phyloP scores from a whole-genome alignment of 30 jellyfish, hydroid and myxozoan species.

The Hydractinia symbiolongicarpus region DNA sequence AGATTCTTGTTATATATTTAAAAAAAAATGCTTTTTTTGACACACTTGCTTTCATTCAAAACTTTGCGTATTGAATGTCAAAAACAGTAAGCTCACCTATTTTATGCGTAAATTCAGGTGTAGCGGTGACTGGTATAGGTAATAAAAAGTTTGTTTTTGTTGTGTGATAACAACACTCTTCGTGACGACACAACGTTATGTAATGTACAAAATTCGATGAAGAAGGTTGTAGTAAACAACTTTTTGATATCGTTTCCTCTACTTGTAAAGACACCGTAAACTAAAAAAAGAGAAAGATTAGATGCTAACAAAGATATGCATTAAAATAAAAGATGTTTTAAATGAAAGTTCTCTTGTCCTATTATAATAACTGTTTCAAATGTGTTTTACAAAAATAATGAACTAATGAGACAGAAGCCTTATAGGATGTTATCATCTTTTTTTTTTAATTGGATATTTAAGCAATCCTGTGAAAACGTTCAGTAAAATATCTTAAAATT shows the following conservation, averaged over 20 bases:
- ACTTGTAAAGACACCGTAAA: conserved; percentile 64
- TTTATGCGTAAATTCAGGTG: conserved; percentile 72
- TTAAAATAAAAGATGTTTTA: too few species aligned
- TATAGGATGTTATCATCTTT: too few species aligned
- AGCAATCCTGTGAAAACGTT: too few species aligned
- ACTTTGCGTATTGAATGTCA: neutral
- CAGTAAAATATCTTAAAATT: too few species aligned
- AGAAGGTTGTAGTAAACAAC: conserved; percentile 11
- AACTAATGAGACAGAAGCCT: too few species aligned
- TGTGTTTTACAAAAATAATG: too few species aligned
- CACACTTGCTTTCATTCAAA: too few species aligned
- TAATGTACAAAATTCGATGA: conserved; percentile 30
- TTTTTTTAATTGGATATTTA: too few species aligned
- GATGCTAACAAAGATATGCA: neutral
- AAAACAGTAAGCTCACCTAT: conserved; percentile 40
- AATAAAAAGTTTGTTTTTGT: conserved; percentile 56
- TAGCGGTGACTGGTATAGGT: conserved; percentile 86
- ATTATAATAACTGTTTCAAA: too few species aligned
- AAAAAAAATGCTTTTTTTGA: too few species aligned
- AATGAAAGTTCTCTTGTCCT: too few species aligned
- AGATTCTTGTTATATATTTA: too few species aligned
- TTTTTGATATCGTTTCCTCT: conserved; percentile 50
- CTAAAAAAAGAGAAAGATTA: conserved; percentile 33
- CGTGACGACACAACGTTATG: conserved; percentile 60
- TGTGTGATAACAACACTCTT: conserved; percentile 65